Conservation (phyloP, 2,888 invertebrate genomes). For the Lordiphosa andalusiaca region DNA sequence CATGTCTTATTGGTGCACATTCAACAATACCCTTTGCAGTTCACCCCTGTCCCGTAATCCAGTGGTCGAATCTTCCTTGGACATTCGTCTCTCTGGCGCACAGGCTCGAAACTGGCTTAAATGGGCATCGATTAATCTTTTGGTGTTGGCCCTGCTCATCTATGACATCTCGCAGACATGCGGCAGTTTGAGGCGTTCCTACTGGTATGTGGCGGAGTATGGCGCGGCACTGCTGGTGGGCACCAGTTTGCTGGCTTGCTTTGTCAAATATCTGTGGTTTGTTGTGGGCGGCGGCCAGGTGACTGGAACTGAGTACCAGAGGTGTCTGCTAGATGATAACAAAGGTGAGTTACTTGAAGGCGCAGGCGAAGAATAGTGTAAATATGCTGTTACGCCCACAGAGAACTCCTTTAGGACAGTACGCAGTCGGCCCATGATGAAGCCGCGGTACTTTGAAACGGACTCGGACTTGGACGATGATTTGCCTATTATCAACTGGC, state of each 20-base stretch:
- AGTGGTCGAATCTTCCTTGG: conserved; percentile 41
- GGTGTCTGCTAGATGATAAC: conserved; percentile 81
- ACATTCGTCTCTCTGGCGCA: conserved; percentile 65
- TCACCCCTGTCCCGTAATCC: conserved; percentile 55
- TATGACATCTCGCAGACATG: conserved; percentile 77
- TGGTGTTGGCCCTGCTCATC: conserved; percentile 65
- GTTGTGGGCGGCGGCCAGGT: conserved; percentile 80
- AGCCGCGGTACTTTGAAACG: conserved; percentile 26
- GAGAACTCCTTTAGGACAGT: conserved; percentile 71
- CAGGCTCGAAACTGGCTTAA: conserved; percentile 72
- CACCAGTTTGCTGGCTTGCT: conserved; percentile 82
- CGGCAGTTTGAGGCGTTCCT: conserved; percentile 46
- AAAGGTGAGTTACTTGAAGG: conserved; percentile 46
- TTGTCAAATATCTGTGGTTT: conserved; percentile 81
- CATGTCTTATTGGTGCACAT: neutral
- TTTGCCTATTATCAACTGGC: conserved; percentile 78
- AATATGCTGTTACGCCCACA: conserved; percentile 20
- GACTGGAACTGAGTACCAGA: conserved; percentile 81
- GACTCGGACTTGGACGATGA: conserved; percentile 56
- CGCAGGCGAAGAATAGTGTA: neutral
- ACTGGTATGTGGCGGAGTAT: conserved; percentile 81
- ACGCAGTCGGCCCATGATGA: conserved; percentile 23
- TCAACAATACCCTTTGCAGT: conserved; percentile 35
- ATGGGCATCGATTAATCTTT: conserved; percentile 76
- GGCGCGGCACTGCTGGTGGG: conserved; percentile 79